These are phyloP conservation scores for Mobula hypostoma DNA, from an alignment of 2,113 vertebrate genomes.

Conservation along the genomic window DNA sequence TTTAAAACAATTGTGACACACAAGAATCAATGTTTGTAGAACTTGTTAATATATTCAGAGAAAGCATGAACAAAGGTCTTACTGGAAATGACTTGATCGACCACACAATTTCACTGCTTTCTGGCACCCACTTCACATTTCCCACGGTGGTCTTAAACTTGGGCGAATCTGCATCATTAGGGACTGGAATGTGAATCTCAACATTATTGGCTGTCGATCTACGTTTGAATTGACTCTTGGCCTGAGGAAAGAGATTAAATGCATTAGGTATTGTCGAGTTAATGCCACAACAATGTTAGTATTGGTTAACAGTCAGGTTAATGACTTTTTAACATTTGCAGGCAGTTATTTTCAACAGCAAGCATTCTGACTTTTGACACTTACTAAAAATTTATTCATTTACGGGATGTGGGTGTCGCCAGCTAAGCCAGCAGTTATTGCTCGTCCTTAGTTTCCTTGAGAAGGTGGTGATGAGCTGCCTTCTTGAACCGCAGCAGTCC, in stretches of 20 bases:
- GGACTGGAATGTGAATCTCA: constrained; percentile 97
- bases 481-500: no score
- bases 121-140: constrained; percentile 95
- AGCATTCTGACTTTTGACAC: background rate
- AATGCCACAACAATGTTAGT: background rate
- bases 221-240: constrained; percentile 95
- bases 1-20: no score
- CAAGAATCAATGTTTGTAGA: no score
- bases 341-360: background rate
- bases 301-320: background rate
- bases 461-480: no score
- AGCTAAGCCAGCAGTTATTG: no score
- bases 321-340: background rate
- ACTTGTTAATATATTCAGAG: background rate
- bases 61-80: constrained; percentile 1
- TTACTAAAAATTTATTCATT: no score
- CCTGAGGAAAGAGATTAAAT: constrained; percentile 53
- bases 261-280: background rate
- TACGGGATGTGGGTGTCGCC: no score
- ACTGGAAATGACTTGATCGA: constrained; percentile 98
- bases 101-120: constrained; percentile 97
- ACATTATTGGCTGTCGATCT: constrained; percentile 96
- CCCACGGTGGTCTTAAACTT: constrained; percentile 98
- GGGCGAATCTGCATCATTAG: constrained; percentile 90
- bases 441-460: no score